Percentiles rank a stretch among this genome's conserved stretches.
These are phyloP conservation scores for Penaeus chinensis DNA, from an alignment of 1,140 invertebrate genomes.

Conservation along the genomic window DNA sequence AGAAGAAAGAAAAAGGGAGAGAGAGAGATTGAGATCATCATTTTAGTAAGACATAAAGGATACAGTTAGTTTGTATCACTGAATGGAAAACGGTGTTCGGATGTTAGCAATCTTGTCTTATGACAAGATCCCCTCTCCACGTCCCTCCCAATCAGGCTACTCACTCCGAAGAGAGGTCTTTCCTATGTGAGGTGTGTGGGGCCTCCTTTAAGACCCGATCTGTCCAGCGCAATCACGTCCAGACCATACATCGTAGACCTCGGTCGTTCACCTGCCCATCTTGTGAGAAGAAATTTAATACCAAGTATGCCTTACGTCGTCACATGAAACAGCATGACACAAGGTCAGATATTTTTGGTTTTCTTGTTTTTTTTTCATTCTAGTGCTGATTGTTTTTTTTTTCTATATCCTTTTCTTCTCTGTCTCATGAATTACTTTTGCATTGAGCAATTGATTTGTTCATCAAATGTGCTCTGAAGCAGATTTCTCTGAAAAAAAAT, in stretches of 20 bases:
- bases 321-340: constrained; percentile 67
- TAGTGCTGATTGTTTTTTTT: not conserved
- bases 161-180: constrained; percentile 69
- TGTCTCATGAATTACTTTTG: no score
- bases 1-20: no score
- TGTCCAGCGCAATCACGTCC: constrained; percentile 69
- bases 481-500: no score
- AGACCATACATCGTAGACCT: constrained; percentile 69
- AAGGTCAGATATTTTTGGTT: constrained; percentile 13
- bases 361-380: not conserved
- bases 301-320: constrained; percentile 68
- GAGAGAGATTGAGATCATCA: no score
- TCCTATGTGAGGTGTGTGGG: constrained; percentile 71
- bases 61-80: no score
- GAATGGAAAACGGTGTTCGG: no score
- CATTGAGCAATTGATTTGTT: no score
- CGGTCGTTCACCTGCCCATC: constrained; percentile 66
- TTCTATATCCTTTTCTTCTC: no score
- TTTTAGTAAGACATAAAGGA: no score
- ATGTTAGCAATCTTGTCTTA: constrained; percentile 32
- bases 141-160: constrained; percentile 66
- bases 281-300: constrained; percentile 69
- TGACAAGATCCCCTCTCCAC: constrained; percentile 17
- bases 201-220: constrained; percentile 70
- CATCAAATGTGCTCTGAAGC: no score